Evolutionary conservation across 2,888 invertebrate species (phyloP), one percentile per base, ranked within the genome.

Genomic region (Plemyria rubiginata): DNA sequence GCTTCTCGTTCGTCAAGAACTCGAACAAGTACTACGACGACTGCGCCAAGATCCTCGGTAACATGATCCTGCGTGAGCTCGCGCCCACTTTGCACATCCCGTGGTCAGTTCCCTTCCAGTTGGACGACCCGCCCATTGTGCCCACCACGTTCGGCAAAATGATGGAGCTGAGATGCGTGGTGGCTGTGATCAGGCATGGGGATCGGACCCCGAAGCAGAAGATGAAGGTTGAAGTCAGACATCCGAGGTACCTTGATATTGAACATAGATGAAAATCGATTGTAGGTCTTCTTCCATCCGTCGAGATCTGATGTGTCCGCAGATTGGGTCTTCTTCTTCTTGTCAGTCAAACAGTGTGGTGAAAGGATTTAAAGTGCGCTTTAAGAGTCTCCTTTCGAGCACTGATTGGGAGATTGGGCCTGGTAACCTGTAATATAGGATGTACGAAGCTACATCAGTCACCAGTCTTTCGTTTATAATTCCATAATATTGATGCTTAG

Each of bases 11-110:
- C 89, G 99, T 99, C 29, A 99, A 99, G 87, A 99, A 99, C 86
- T 99, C 99, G 0, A 98, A 98, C 86, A 99, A 99, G 84, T 99
- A 99, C 92, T 99, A 99, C 84, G 99, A 99, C 87, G 99, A 99
- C 82, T 99, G 99, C 87, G 99, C 99, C 22, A 98, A 99, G 92
- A 99, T 99, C 66, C 93, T 99, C 72, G 99, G 99, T 13, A 99
- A 99, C 84, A 99, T 99, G 98, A 98, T 99, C 66, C 91, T 99
- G 62, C 92, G 99, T 60, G 97, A 99, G 82, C 90, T 99, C 67
- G 99, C 99, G 4, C 99, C 99, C 0, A 98, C 98, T 7, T 90
- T 99, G 61, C 98, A 98, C 86, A 99, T 99, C 76, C 99, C 99
- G 0, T 99, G 98, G 98, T 97, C 97, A 22, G 97, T 98, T 76